Conservation (phyloP, 2,113 vertebrate genomes). For the Chloropsis cyanopogon region DNA sequence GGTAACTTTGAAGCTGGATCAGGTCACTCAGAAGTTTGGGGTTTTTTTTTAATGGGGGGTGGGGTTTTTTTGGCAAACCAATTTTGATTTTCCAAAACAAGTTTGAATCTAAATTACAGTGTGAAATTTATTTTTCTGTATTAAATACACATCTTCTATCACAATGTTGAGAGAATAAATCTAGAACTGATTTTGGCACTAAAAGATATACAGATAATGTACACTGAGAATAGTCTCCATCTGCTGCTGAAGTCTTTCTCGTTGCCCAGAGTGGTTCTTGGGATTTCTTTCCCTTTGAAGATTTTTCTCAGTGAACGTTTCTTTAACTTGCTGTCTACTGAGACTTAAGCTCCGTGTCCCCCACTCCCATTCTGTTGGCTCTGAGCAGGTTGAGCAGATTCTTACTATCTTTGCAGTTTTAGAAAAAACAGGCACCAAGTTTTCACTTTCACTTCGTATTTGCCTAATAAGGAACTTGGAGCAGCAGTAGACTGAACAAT, state of each 20-base stretch:
- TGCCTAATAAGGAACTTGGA: constrained; percentile 26
- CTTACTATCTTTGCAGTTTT: neutral
- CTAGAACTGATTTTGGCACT: neutral
- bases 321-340: neutral
- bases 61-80: neutral
- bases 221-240: neutral
- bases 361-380: neutral
- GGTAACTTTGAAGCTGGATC: neutral
- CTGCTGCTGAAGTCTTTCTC: neutral
- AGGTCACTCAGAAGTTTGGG: accelerated
- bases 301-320: neutral
- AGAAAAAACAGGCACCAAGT: neutral
- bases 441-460: constrained; percentile 32
- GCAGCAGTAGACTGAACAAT: constrained; percentile 60
- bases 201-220: neutral
- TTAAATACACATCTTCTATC: neutral
- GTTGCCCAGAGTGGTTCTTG: neutral
- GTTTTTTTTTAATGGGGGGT: neutral
- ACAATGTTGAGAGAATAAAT: neutral
- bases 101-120: neutral
- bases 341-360: neutral
- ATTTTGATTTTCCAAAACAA: neutral
- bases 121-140: neutral
- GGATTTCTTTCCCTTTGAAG: neutral
- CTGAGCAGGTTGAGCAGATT: neutral